phyloP scores from a whole-genome alignment of 2,113 vertebrate species.

The Anhinga rufa region DNA sequence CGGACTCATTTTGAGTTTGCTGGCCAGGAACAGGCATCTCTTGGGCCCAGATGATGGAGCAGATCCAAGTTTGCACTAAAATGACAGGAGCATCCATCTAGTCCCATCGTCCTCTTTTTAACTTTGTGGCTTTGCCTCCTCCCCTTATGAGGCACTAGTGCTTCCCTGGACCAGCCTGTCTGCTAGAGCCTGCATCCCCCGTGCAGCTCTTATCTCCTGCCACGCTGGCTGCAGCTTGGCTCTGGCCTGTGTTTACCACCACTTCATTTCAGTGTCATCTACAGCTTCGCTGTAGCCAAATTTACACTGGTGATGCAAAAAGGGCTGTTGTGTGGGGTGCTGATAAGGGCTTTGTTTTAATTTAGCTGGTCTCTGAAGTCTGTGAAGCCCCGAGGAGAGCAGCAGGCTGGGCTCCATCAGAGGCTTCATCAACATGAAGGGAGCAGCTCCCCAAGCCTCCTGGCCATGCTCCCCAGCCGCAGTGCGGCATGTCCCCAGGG shows the following conservation, averaged over 20 bases:
- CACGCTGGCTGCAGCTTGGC: neutral
- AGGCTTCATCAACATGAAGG: neutral
- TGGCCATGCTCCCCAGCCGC: neutral
- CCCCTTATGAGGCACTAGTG: neutral
- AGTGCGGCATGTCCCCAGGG: neutral
- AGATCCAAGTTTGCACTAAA: neutral
- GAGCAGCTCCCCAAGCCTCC: neutral
- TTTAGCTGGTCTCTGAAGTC: neutral
- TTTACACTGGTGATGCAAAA: neutral
- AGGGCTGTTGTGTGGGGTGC: neutral
- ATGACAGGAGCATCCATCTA: neutral
- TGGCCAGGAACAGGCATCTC: neutral
- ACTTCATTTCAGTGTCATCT: neutral
- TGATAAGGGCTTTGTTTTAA: constrained; percentile 9
- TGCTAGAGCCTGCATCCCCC: neutral
- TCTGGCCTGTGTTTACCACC: constrained; percentile 2
- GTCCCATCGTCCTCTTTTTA: neutral
- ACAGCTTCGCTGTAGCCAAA: neutral
- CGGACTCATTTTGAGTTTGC: neutral
- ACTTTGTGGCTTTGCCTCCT: neutral
- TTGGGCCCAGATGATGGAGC: neutral
- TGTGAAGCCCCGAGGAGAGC: neutral
- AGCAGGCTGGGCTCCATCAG: neutral
- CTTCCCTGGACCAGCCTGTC: neutral
- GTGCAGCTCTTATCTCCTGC: rapidly evolving